Percentiles rank a stretch among this genome's conserved stretches.
Evolutionary conservation across 2,113 vertebrate species (phyloP).

Genomic region (Cinclus mexicanus): DNA sequence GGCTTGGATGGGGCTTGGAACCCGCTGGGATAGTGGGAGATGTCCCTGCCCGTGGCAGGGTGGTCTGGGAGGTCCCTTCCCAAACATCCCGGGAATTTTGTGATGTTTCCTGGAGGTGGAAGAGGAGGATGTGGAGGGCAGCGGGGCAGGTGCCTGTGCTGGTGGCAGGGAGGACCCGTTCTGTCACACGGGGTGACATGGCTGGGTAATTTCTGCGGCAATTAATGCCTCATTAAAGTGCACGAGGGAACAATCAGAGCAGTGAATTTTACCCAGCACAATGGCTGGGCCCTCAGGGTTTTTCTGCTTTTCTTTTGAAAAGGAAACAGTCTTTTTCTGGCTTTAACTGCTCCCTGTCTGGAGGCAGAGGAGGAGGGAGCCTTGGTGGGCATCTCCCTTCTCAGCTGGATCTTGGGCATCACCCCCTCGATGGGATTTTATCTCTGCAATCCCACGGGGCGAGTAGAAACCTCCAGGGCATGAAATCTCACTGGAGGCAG

Average conservation of each 20-base stretch:
- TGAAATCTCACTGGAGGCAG: rapidly evolving
- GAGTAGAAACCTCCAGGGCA: rapidly evolving
- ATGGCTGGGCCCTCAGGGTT: not conserved
- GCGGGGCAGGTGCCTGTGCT: not conserved
- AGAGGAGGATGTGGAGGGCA: not conserved
- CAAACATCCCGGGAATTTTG: not conserved
- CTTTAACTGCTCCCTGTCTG: not conserved
- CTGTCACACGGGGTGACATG: not conserved
- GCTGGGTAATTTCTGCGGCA: conserved; percentile 13
- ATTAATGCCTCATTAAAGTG: conserved; percentile 58
- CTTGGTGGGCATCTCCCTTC: not conserved
- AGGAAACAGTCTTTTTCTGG: conserved; percentile 16
- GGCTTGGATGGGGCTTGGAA: not conserved
- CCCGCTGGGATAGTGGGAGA: rapidly evolving
- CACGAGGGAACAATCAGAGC: conserved; percentile 24
- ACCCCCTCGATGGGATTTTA: not conserved
- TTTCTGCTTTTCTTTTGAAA: not conserved
- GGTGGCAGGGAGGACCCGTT: not conserved
- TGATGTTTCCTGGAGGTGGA: not conserved
- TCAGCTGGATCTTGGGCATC: not conserved
- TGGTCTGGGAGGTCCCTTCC: not conserved
- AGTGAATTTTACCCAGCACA: conserved; percentile 5
- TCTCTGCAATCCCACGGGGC: rapidly evolving
- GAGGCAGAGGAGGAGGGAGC: not conserved
- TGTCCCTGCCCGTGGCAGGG: not conserved